Percentiles rank a stretch among this genome's conserved stretches.
These are phyloP conservation scores for Diplodus puntazzo DNA, from an alignment of 2,797 vertebrate species.

Conservation along the genomic window DNA sequence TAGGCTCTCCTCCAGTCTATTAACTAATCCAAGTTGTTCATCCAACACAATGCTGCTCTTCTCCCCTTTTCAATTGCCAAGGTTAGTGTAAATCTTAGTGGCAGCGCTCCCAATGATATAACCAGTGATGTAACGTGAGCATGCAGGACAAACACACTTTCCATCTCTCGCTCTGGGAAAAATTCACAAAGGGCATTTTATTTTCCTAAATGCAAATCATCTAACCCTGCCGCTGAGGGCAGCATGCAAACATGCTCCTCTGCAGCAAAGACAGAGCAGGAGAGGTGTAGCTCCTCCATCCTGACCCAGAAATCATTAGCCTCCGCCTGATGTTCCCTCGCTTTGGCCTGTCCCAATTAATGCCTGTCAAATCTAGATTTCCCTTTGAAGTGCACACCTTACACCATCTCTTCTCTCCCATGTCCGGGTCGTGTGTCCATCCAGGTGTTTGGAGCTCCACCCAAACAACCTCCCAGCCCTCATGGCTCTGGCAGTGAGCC, in stretches of 20 bases:
- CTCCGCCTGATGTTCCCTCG: slow-evolving; percentile 71
- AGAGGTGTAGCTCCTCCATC: slow-evolving; percentile 37
- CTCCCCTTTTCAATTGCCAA: slow-evolving; percentile 44
- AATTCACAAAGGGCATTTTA: slow-evolving; percentile 8
- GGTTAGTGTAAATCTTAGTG: slow-evolving; percentile 19
- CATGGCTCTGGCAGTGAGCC: slow-evolving; percentile 97
- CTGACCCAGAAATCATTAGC: slow-evolving; percentile 71
- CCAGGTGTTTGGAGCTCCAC: slow-evolving; percentile 97
- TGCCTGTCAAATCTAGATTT: slow-evolving; percentile 68
- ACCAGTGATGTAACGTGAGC: slow-evolving; percentile 53
- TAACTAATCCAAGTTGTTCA: slow-evolving; percentile 61
- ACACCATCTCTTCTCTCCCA: slow-evolving; percentile 38
- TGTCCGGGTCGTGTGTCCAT: slow-evolving; percentile 45
- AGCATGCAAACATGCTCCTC: slow-evolving; percentile 39
- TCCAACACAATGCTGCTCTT: slow-evolving; percentile 35
- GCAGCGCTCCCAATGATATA: slow-evolving; percentile 45
- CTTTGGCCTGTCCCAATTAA: slow-evolving; percentile 76
- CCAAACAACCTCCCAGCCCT: slow-evolving; percentile 95
- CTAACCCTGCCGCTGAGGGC: slow-evolving; percentile 18
- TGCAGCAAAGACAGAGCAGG: slow-evolving; percentile 17
- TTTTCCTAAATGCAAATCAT: slow-evolving; percentile 55
- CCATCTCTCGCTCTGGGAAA: slow-evolving; percentile 13
- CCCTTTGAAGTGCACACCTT: slow-evolving; percentile 76
- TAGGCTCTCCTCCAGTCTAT: slow-evolving; percentile 49
- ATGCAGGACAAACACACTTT: slow-evolving; percentile 17